Evolutionary conservation across 2,888 invertebrate species (phyloP).

Genomic region (Eueremaeus valkanovi): DNA sequence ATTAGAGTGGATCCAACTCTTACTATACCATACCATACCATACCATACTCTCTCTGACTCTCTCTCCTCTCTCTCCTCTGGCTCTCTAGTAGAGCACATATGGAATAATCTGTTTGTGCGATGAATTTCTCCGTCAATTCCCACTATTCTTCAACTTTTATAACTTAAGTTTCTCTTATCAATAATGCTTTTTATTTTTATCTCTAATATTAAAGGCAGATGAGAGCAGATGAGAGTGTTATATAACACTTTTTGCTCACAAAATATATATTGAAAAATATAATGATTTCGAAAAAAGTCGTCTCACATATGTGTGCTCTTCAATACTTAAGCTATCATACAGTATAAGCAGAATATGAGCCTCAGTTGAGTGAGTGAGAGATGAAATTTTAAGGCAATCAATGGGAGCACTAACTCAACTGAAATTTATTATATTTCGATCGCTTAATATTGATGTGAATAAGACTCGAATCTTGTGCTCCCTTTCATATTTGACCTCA

Average conservation of each 20-base stretch:
- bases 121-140: conserved; percentile 8
- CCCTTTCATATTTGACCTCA: background rate
- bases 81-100: background rate
- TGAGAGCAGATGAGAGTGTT: conserved; percentile 8
- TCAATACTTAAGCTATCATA: background rate
- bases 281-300: conserved; percentile 24
- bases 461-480: background rate
- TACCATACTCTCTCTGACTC: background rate
- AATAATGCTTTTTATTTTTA: conserved; percentile 26
- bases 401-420: background rate
- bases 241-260: conserved; percentile 20
- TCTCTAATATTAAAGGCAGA: conserved; percentile 15
- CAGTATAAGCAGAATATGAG: background rate
- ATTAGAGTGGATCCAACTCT: background rate
- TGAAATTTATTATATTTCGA: conserved; percentile 4
- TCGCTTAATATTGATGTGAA: conserved; percentile 1
- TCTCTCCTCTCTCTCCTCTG: too few relatives aligned
- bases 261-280: conserved; percentile 32
- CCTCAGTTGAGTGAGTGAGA: background rate
- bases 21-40: background rate
- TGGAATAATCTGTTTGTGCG: background rate
- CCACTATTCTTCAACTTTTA: too few relatives aligned
- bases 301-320: background rate
- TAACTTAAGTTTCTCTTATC: background rate
- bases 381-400: conserved; percentile 19